Base-by-base conservation (phyloP, 2,797 vertebrate species). In the Phataginus tricuspis region DNA sequence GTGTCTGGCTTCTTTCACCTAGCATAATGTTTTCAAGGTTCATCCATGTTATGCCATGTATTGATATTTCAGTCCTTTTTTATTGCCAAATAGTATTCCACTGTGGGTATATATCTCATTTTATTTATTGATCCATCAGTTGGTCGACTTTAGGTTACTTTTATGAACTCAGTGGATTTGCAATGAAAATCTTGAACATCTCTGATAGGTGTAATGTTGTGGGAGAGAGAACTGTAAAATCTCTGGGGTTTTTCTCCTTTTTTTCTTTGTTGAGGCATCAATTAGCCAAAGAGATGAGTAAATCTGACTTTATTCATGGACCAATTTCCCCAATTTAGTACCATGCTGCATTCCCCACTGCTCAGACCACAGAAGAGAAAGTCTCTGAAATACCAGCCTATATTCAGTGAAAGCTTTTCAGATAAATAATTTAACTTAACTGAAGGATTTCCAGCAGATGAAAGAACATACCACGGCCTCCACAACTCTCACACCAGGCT, bases 391-490 rank as follows among this genome's bases (percentile, higher is more conserved):
- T 88, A 87, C 55, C 57, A 88, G 90, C 55, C 57, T 80, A 68
- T 74, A 74, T 83, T 90, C 71, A 89, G 23, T 0, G 34, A 97
- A 86, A 83, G 14, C 9, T 95, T 95, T 95, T 96, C 91, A 95
- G 94, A 94, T 94, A 96, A 96, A 91, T 90, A 86, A 87, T 96
- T 69, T 85, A 71, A 92, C 71, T 97, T 78, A 93, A 78, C 69
- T 78, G 87, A 94, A 94, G 86, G 83, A 88, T 64, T 97, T 94
- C 91, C 79, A 95, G 94, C 23, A 77, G 92, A 80, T 63, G 75
- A 93, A 91, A 91, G 85, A 55, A 59, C 59, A n/a, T n/a, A 82
- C 37, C 59, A 34, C 34, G 78, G 82, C 69, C 57, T 87, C 89
- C 85, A 93, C 90, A 55, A 82, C 66, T 63, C 91, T 85, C 57